Percentiles rank a stretch among this genome's conserved stretches.
phyloP scores from a whole-genome alignment of 2,888 invertebrate species.

The Cryptocephalus moraei region DNA sequence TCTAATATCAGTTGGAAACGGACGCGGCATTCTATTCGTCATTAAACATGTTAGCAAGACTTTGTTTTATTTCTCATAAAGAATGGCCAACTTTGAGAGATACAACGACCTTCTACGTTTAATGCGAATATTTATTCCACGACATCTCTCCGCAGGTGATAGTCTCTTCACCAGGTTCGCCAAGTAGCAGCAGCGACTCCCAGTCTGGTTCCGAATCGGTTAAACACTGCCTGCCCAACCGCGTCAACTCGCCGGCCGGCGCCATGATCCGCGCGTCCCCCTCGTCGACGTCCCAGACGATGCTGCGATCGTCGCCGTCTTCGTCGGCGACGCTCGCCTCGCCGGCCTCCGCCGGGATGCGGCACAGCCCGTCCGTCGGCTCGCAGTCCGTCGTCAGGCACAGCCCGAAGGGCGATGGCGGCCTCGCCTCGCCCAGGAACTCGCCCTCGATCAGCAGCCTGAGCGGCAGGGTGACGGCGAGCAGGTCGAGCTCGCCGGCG shows the following conservation, averaged over 20 bases:
- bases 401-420: slow-evolving; percentile 3
- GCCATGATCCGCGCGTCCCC: slow-evolving; percentile 36
- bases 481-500: slow-evolving; percentile 35
- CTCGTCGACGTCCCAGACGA: slow-evolving; percentile 33
- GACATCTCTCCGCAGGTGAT: slow-evolving; percentile 43
- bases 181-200: slow-evolving; percentile 67
- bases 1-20: no score
- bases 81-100: no score
- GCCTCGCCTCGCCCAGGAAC: slow-evolving; percentile 21
- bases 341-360: slow-evolving; percentile 25
- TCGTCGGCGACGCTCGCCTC: slow-evolving; percentile 32
- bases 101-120: no score
- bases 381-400: slow-evolving; percentile 23
- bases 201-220: slow-evolving; percentile 70
- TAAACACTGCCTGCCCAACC: slow-evolving; percentile 47
- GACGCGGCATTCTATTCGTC: no score
- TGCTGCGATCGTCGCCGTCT: slow-evolving; percentile 34
- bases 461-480: slow-evolving; percentile 24
- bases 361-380: slow-evolving; percentile 20
- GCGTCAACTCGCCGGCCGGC: slow-evolving; percentile 33
- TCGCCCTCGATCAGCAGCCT: slow-evolving; percentile 29
- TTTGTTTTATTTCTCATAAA: no score
- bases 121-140: no score
- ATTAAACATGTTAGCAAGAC: no score
- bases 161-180: slow-evolving; percentile 69